These are phyloP conservation scores for Phocoena sinus DNA, from an alignment of 2,113 vertebrate species.

Conservation along the genomic window DNA sequence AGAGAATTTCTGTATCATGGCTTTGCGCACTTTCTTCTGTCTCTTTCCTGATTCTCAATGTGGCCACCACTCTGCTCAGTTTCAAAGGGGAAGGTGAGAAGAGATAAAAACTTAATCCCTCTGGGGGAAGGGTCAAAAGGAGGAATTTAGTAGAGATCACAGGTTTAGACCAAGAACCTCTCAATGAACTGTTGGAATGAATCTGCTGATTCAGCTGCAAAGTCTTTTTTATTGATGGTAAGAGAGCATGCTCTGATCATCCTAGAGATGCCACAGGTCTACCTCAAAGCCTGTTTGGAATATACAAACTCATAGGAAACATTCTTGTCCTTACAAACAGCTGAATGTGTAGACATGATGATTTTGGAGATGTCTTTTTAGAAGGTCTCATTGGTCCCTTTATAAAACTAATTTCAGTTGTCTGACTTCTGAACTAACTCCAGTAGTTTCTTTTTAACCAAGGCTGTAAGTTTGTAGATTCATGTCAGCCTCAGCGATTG, in stretches of 20 bases:
- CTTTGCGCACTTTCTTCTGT: background rate
- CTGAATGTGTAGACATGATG: conserved; percentile 88
- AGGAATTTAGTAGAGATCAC: background rate
- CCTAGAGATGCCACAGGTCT: conserved; percentile 85
- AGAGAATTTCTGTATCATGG: background rate
- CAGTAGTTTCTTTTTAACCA: conserved; percentile 85
- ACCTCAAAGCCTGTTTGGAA: conserved; percentile 88
- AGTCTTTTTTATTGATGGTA: conserved; percentile 86
- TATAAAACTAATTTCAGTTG: conserved; percentile 90
- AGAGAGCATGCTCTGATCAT: conserved; percentile 88
- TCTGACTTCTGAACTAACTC: conserved; percentile 89
- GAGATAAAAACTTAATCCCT: background rate
- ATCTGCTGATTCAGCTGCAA: conserved; percentile 91
- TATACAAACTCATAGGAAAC: conserved; percentile 87
- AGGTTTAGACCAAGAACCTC: conserved; percentile 86
- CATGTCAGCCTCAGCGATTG: conserved; percentile 82
- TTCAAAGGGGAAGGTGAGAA: background rate
- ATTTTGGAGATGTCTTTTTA: conserved; percentile 89
- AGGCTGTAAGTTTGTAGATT: conserved; percentile 92
- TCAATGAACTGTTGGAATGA: conserved; percentile 89
- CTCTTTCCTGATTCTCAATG: background rate
- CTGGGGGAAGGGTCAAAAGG: background rate
- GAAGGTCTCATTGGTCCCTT: conserved; percentile 89
- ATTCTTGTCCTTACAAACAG: conserved; percentile 91
- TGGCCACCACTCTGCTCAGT: background rate